Evolutionary conservation across 1,140 invertebrate species (phyloP).

Genomic region (Ctenoplectra terminalis): DNA sequence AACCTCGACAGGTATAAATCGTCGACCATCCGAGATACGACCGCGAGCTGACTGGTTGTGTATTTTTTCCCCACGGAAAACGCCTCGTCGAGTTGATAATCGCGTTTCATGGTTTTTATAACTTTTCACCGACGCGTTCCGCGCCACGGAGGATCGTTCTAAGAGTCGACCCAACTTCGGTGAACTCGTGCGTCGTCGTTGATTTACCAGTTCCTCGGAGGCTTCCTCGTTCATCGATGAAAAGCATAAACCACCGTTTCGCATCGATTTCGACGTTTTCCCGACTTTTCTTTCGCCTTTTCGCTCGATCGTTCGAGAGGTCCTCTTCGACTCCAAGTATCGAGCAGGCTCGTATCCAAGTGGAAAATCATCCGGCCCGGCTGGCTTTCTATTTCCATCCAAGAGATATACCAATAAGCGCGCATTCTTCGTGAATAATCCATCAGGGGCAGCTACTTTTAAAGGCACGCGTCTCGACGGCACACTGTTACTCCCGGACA

Average conservation of each 20-base stretch:
- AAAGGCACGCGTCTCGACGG: not conserved
- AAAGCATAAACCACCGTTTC: too few relatives aligned
- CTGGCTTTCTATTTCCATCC: slow-evolving; percentile 14
- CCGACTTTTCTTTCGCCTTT: not conserved
- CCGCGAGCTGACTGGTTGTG: not conserved
- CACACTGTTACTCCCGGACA: slow-evolving; percentile 31
- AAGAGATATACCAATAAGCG: not conserved
- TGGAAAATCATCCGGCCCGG: not conserved
- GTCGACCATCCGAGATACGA: not conserved
- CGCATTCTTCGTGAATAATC: slow-evolving; percentile 37
- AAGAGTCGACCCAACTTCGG: too few relatives aligned
- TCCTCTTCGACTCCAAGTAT: too few relatives aligned
- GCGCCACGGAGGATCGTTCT: too few relatives aligned
- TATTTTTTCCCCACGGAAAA: slow-evolving; percentile 9
- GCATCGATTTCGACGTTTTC: too few relatives aligned
- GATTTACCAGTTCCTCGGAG: too few relatives aligned
- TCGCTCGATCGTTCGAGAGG: too few relatives aligned
- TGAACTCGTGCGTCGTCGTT: too few relatives aligned
- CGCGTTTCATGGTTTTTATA: not conserved
- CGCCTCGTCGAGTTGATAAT: not conserved
- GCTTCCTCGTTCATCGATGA: too few relatives aligned
- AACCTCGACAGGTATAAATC: slow-evolving; percentile 35
- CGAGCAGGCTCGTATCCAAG: not conserved
- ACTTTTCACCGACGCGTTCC: too few relatives aligned
- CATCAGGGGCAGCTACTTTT: slow-evolving; percentile 19